Conservation (phyloP, 2,113 vertebrate genomes). For the Corythaixoides concolor region DNA sequence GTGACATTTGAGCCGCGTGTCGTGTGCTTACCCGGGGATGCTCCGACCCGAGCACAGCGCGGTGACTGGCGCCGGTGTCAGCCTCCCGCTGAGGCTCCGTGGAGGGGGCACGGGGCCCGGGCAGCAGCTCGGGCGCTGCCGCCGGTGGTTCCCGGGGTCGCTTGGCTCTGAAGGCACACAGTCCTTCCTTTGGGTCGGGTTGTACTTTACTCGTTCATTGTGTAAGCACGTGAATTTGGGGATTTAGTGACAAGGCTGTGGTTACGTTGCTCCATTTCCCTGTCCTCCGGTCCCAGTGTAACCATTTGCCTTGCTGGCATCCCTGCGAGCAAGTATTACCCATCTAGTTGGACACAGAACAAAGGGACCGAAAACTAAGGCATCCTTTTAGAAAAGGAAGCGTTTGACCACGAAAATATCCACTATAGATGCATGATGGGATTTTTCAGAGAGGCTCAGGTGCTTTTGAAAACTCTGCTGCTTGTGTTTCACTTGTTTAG, state of each 20-base stretch:
- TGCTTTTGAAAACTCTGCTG: not conserved
- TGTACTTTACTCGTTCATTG: rapidly evolving
- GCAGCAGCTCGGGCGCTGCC: not conserved
- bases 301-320: not conserved
- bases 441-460: not conserved
- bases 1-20: not conserved
- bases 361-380: not conserved
- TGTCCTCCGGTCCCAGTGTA: rapidly evolving
- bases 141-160: not conserved
- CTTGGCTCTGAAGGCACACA: not conserved
- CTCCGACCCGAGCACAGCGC: not conserved
- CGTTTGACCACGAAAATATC: not conserved
- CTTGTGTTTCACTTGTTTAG: not conserved
- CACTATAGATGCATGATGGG: rapidly evolving
- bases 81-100: not conserved
- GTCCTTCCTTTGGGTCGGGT: not conserved
- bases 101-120: not conserved
- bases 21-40: not conserved
- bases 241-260: not conserved
- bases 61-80: not conserved
- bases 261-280: rapidly evolving
- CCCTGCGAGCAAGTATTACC: rapidly evolving
- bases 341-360: rapidly evolving
- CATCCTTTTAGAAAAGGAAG: not conserved
- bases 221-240: rapidly evolving